Evolutionary conservation across 2,113 vertebrate species (phyloP), one percentile per base, ranked within the genome.

Genomic region (Cyprinodon tularosa): DNA sequence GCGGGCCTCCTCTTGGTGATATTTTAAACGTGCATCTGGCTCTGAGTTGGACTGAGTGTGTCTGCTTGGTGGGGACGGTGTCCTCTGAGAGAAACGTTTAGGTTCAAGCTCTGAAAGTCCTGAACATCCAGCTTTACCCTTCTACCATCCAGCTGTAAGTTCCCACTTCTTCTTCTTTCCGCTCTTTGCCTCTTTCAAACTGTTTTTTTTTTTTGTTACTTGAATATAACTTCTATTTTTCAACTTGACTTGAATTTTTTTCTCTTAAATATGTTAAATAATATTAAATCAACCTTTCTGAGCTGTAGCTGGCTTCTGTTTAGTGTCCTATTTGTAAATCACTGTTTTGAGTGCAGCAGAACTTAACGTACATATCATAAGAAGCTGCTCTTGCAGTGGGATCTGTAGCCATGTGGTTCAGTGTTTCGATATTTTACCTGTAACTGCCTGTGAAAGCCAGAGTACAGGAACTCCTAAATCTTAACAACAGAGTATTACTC

Each of bases 11-110:
- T 72, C 82, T 67, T 71, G 17, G 82, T 11, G 91, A 91, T 95
- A 94, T 95, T 95, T 95, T 93, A 93, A 94, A 91, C 90, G 77
- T 59, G 69, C 81, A 74, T 84, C 86, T 78, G 80, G 80, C 80
- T 82, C 63, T 63, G 87, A 86, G 84, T 70, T 87, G 88, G 82
- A 87, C 13, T 44, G 77, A 76, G 84, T 48, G 82, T 78, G 77
- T 64, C n/a, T 70, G 78, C 82, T 70, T 84, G 84, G 88, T 59
- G 77, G 63, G 62, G 66, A 44, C 83, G 75, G 76, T n/a, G n/a
- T 76, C 39, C 15, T 68, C 72, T 40, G 3, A 71, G 81, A 83
- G 76, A 29, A 29, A 14, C 78, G 88, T 82, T 80, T 80, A 57
- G 44, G 47, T 76, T 69, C 38, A 64, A 62, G 79, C 72, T 75